Evolutionary conservation across 2,797 vertebrate species (phyloP).

Genomic region (Esox masquinongy): DNA sequence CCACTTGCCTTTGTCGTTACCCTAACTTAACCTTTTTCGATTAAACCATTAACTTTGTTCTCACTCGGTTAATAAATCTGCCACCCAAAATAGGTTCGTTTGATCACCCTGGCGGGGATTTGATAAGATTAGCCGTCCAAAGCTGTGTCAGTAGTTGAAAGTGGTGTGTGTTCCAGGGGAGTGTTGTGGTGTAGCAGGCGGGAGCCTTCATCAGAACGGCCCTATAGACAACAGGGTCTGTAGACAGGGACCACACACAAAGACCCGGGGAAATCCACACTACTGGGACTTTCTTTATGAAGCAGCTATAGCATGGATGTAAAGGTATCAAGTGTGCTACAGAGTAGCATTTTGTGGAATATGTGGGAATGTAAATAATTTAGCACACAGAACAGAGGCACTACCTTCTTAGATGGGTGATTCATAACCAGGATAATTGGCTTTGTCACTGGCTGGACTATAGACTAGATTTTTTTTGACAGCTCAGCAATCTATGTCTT

Average conservation of each 20-base stretch:
- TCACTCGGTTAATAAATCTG: constrained; percentile 48
- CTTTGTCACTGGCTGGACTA: no score
- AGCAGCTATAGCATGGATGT: no score
- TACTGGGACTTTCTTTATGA: not conserved
- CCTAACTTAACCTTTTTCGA: constrained; percentile 19
- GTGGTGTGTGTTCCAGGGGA: constrained; percentile 46
- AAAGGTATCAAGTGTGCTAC: no score
- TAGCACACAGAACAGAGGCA: not conserved
- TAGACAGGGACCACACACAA: not conserved
- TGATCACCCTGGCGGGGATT: constrained; percentile 63
- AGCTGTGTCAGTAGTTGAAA: constrained; percentile 62
- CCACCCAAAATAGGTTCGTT: constrained; percentile 65
- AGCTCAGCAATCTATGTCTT: not conserved
- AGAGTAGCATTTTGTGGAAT: no score
- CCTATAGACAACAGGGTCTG: not conserved
- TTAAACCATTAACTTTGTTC: constrained; percentile 38
- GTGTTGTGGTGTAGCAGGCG: constrained; percentile 2
- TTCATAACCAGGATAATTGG: not conserved
- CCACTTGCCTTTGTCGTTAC: constrained; percentile 26
- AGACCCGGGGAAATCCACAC: not conserved
- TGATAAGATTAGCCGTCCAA: constrained; percentile 74
- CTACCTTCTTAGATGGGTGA: not conserved
- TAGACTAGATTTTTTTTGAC: no score
- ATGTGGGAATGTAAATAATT: no score
- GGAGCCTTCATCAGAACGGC: constrained; percentile 2